phyloP scores from a whole-genome alignment of 2,888 invertebrate genomes.

The Molanna angustata region DNA sequence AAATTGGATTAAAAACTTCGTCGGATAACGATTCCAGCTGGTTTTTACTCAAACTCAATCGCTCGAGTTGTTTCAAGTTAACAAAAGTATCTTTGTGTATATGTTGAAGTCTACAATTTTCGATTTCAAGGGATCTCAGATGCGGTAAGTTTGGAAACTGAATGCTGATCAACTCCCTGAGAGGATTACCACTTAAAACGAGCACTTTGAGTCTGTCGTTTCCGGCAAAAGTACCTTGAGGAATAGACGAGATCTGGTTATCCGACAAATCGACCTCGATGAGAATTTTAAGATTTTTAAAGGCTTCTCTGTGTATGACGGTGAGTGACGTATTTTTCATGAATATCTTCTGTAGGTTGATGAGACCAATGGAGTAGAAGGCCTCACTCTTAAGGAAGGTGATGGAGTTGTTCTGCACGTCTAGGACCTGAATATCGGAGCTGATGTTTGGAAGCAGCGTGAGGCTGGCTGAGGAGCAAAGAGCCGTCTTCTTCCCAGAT shows the following conservation, averaged over 20 bases:
- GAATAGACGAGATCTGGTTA: conserved; percentile 71
- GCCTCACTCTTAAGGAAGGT: conserved; percentile 72
- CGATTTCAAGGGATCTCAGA: conserved; percentile 75
- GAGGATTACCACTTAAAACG: conserved; percentile 78
- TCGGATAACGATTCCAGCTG: conserved; percentile 67
- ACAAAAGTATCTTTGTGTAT: conserved; percentile 77
- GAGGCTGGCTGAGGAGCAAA: conserved; percentile 78
- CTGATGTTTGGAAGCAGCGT: conserved; percentile 69
- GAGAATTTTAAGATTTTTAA: conserved; percentile 78
- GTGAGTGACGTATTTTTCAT: conserved; percentile 72
- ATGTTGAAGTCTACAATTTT: conserved; percentile 71
- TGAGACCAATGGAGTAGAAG: conserved; percentile 73
- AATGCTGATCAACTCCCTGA: conserved; percentile 66
- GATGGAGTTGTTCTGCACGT: conserved; percentile 78
- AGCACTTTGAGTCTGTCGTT: conserved; percentile 79
- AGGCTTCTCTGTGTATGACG: conserved; percentile 79
- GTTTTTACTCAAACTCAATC: conserved; percentile 65
- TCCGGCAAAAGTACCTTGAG: conserved; percentile 78
- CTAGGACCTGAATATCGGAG: conserved; percentile 65
- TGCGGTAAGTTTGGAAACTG: conserved; percentile 83
- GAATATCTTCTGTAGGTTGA: conserved; percentile 82
- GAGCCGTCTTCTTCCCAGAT: conserved; percentile 85
- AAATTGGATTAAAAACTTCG: conserved; percentile 62
- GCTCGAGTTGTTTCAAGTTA: conserved; percentile 67
- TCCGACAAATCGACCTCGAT: conserved; percentile 85